Evolutionary conservation across 2,797 vertebrate species (phyloP).

Genomic region (Natrix natrix): DNA sequence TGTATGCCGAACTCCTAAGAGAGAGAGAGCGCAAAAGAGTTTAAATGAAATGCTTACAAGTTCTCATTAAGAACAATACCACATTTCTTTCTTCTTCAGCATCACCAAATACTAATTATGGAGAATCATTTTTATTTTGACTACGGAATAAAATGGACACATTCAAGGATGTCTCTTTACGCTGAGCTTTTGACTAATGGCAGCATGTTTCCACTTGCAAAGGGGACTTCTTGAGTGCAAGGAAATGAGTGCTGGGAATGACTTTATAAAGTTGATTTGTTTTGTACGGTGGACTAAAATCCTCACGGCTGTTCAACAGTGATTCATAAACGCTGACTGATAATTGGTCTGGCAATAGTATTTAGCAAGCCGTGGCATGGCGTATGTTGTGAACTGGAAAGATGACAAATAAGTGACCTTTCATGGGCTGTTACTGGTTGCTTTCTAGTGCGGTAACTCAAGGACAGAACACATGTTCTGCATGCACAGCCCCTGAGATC

Average conservation of each 20-base stretch:
- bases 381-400: background rate
- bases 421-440: background rate
- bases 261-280: background rate
- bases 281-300: background rate
- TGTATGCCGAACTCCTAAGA: background rate
- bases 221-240: slow-evolving; percentile 14
- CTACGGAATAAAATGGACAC: slow-evolving; percentile 7
- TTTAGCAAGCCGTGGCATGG: background rate
- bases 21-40: background rate
- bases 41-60: background rate
- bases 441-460: background rate
- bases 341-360: slow-evolving; percentile 1
- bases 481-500: background rate
- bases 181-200: slow-evolving; percentile 21
- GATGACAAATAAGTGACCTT: slow-evolving; percentile 11
- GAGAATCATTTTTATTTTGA: slow-evolving; percentile 50
- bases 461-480: background rate
- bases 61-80: background rate
- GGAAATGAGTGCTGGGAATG: background rate
- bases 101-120: slow-evolving; percentile 42
- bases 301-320: background rate
- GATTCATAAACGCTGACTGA: background rate
- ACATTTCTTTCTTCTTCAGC: slow-evolving; percentile 7
- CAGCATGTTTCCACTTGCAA: background rate
- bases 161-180: slow-evolving; percentile 1